phyloP scores from a whole-genome alignment of 2,888 invertebrate genomes.

The Hyposoter dolosus region DNA sequence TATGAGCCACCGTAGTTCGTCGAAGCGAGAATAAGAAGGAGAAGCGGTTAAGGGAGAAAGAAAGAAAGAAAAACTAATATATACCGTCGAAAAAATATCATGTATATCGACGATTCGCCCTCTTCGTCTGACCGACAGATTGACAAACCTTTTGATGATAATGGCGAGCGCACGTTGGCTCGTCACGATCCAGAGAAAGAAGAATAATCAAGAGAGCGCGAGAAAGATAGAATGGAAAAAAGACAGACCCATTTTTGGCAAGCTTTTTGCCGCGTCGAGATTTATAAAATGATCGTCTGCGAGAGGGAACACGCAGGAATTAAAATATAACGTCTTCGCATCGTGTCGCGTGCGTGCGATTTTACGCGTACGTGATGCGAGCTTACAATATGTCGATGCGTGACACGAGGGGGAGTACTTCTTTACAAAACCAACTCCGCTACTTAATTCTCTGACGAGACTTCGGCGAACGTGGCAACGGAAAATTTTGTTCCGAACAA shows the following conservation, averaged over 20 bases:
- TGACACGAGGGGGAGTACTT: slow-evolving; percentile 37
- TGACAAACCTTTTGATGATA: slow-evolving; percentile 72
- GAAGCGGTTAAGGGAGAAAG: slow-evolving; percentile 36
- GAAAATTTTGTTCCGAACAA: not conserved
- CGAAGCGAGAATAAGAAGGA: slow-evolving; percentile 54
- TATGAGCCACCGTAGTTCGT: slow-evolving; percentile 59
- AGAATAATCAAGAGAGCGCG: slow-evolving; percentile 32
- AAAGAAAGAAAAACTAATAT: slow-evolving; percentile 54
- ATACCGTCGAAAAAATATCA: slow-evolving; percentile 13
- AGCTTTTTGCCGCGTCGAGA: slow-evolving; percentile 29
- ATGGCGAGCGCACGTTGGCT: slow-evolving; percentile 72
- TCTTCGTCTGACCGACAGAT: slow-evolving; percentile 65
- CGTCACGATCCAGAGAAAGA: slow-evolving; percentile 72
- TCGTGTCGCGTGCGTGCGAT: slow-evolving; percentile 68
- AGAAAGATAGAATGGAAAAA: slow-evolving; percentile 38
- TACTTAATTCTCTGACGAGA: slow-evolving; percentile 36
- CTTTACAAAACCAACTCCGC: slow-evolving; percentile 1
- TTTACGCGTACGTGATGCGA: slow-evolving; percentile 67
- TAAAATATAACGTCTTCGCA: slow-evolving; percentile 62
- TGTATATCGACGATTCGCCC: slow-evolving; percentile 29
- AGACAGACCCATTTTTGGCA: slow-evolving; percentile 59
- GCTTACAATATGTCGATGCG: slow-evolving; percentile 61
- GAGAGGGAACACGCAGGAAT: slow-evolving; percentile 39
- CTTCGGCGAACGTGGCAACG: slow-evolving; percentile 3
- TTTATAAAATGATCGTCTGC: slow-evolving; percentile 49